Evolutionary conservation across 2,888 invertebrate species (phyloP).

Genomic region (Agelastica alni): DNA sequence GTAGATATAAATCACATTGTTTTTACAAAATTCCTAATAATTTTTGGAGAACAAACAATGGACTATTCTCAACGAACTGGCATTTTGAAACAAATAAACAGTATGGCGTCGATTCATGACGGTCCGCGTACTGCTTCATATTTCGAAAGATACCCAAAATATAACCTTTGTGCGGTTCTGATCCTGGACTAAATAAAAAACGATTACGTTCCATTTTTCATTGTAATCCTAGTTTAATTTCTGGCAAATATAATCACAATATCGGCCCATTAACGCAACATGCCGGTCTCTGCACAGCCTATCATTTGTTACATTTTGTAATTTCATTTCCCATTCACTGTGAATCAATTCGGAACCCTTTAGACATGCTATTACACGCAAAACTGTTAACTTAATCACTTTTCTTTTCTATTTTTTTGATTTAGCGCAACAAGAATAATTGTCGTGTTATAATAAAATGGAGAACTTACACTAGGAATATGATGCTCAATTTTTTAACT

Average conservation of each 20-base stretch:
- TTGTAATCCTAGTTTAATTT: slow-evolving; percentile 27
- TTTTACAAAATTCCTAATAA: too few relatives aligned
- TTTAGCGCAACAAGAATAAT: not conserved
- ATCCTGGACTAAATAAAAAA: slow-evolving; percentile 1
- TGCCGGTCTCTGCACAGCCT: slow-evolving; percentile 30
- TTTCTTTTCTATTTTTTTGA: not conserved
- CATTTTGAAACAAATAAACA: too few relatives aligned
- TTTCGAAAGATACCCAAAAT: too few relatives aligned
- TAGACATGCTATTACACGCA: slow-evolving; percentile 43
- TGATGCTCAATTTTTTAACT: too few relatives aligned
- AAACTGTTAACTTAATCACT: slow-evolving; percentile 54
- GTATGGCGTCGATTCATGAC: too few relatives aligned
- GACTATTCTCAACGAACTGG: too few relatives aligned
- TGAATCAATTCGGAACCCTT: slow-evolving; percentile 41
- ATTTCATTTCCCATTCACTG: slow-evolving; percentile 28
- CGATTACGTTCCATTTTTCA: slow-evolving; percentile 25
- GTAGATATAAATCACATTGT: too few relatives aligned
- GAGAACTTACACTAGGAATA: too few relatives aligned
- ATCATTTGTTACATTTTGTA: slow-evolving; percentile 35
- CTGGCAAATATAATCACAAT: slow-evolving; percentile 31
- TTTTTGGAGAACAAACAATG: too few relatives aligned
- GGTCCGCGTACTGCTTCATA: too few relatives aligned
- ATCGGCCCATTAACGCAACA: slow-evolving; percentile 34
- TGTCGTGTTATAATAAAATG: too few relatives aligned
- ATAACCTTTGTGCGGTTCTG: too few relatives aligned